Conservation (phyloP, 2,888 invertebrate species). For the Mesoligia furuncula region DNA sequence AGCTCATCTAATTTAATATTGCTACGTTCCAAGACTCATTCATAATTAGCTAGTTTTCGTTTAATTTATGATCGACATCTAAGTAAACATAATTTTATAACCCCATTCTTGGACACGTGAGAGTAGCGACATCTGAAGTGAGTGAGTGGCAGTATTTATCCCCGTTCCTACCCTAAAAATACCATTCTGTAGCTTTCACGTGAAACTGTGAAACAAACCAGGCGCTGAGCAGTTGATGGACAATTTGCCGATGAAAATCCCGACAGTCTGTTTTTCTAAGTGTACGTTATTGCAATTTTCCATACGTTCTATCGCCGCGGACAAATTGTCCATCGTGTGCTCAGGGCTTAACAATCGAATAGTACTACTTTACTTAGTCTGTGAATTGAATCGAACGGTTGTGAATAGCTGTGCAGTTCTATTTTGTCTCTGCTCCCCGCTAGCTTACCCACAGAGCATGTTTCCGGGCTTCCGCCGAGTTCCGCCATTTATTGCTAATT, state of each 20-base stretch:
- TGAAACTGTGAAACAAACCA: too few species aligned
- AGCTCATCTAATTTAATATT: too few species aligned
- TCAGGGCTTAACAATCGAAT: neutral
- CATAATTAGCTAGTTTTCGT: too few species aligned
- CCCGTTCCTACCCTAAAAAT: neutral
- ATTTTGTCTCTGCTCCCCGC: slow-evolving; percentile 3
- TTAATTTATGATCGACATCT: too few species aligned
- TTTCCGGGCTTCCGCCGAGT: neutral
- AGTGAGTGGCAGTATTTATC: neutral
- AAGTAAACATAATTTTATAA: too few species aligned
- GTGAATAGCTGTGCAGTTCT: neutral
- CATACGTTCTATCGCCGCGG: too few species aligned
- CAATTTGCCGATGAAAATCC: neutral
- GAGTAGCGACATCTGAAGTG: neutral
- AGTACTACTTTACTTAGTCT: neutral
- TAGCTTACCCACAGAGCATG: neutral
- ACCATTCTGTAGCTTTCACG: too few species aligned
- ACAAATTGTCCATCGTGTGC: neutral
- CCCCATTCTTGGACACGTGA: too few species aligned
- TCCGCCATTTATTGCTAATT: slow-evolving; percentile 28
- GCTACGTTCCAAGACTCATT: too few species aligned
- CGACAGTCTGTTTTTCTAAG: neutral
- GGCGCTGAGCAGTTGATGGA: neutral
- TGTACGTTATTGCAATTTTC: neutral
- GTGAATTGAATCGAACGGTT: neutral